These are phyloP conservation scores for Drosophila ercepeae DNA, from an alignment of 1,140 invertebrate genomes.

Conservation along the genomic window DNA sequence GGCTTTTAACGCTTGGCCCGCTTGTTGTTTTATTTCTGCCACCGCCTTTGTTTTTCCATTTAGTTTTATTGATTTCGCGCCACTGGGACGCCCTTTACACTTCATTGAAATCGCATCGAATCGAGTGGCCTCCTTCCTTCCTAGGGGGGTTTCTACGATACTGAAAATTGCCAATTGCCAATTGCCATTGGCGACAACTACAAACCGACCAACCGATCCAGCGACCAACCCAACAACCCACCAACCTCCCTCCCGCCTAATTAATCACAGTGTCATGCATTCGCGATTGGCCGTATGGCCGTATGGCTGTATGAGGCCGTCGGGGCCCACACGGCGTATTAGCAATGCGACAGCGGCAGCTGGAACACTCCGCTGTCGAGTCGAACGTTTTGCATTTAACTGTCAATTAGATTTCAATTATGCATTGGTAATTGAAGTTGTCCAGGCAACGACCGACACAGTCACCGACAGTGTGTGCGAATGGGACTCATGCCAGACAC, in stretches of 20 bases:
- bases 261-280: constrained; percentile 77
- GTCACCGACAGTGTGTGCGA: too few relatives aligned
- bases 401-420: constrained; percentile 82
- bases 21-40: constrained; percentile 23
- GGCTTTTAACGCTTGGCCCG: constrained; percentile 36
- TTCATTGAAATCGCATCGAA: too few relatives aligned
- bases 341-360: constrained; percentile 58
- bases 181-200: constrained; percentile 22
- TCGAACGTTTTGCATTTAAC: constrained; percentile 69
- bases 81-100: constrained; percentile 66
- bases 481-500: constrained; percentile 65
- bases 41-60: constrained; percentile 48
- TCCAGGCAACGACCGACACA: constrained; percentile 44
- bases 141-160: constrained; percentile 8
- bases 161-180: constrained; percentile 48
- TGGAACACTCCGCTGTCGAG: not conserved
- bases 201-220: constrained; percentile 8
- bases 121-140: constrained; percentile 9
- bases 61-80: constrained; percentile 77
- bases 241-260: constrained; percentile 37
- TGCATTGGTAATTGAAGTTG: constrained; percentile 71
- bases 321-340: constrained; percentile 70
- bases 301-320: constrained; percentile 64
- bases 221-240: not conserved
- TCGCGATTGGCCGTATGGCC: constrained; percentile 48